These are phyloP conservation scores for Poeciliopsis turneri DNA, from an alignment of 2,797 vertebrate species.

Conservation along the genomic window DNA sequence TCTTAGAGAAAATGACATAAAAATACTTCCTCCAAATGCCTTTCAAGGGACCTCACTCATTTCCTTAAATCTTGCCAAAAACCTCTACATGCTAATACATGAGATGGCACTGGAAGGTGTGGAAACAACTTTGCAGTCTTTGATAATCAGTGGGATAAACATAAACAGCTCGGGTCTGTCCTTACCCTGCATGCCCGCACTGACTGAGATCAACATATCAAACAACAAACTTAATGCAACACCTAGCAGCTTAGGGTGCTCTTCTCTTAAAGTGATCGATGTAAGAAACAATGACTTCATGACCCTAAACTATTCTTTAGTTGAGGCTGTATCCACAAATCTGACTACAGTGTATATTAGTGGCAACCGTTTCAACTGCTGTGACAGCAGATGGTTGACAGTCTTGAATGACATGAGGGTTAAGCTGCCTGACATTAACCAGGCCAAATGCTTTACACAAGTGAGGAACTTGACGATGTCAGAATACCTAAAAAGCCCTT, in stretches of 20 bases:
- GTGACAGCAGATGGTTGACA: constrained; percentile 67
- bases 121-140: constrained; percentile 65
- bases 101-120: constrained; percentile 62
- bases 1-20: constrained; percentile 73
- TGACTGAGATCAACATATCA: constrained; percentile 72
- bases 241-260: constrained; percentile 63
- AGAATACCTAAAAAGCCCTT: constrained; percentile 53
- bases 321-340: constrained; percentile 44
- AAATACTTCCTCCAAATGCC: constrained; percentile 50
- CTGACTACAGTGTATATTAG: constrained; percentile 63
- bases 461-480: constrained; percentile 25
- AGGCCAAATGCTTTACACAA: constrained; percentile 55
- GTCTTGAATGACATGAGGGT: constrained; percentile 47
- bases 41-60: constrained; percentile 69
- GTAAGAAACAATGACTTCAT: constrained; percentile 70
- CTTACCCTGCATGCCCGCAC: constrained; percentile 65
- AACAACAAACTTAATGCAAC: constrained; percentile 64
- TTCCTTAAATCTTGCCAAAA: constrained; percentile 73
- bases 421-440: constrained; percentile 61
- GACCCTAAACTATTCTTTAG: constrained; percentile 62
- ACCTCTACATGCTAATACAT: constrained; percentile 61
- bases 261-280: constrained; percentile 70
- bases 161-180: constrained; percentile 60
- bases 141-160: constrained; percentile 71
- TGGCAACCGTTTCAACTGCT: constrained; percentile 76